A percentile compares a stretch with the other conserved stretches of the same genome.
phyloP scores from a whole-genome alignment of 2,113 vertebrate species.

The Oncorhynchus gorbuscha region DNA sequence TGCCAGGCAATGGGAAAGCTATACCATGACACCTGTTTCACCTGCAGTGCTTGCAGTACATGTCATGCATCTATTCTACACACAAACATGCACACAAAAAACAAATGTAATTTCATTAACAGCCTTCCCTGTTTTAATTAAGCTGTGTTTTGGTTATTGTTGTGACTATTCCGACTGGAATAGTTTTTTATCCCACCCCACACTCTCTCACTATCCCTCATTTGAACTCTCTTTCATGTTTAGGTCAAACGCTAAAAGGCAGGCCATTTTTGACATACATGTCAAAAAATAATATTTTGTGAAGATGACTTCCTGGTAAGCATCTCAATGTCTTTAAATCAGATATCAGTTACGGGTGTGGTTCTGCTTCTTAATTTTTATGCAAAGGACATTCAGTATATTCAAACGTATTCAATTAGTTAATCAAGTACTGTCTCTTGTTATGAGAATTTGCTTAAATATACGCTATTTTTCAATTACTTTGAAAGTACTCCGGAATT shows the following conservation, averaged over 20 bases:
- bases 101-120: not conserved
- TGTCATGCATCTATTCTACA: not conserved
- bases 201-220: not conserved
- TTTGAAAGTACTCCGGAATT: conserved; percentile 86
- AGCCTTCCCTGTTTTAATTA: too few species aligned
- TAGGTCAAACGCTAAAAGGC: conserved; percentile 83
- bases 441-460: not conserved
- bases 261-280: conserved; percentile 88
- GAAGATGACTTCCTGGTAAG: conserved; percentile 91
- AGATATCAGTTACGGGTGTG: not conserved
- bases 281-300: conserved; percentile 85
- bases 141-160: too few species aligned
- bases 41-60: conserved; percentile 55
- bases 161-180: not conserved
- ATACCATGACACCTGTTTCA: conserved; percentile 62
- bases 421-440: not conserved
- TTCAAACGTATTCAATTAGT: not conserved
- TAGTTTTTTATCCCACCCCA: not conserved
- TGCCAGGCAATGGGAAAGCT: conserved; percentile 57
- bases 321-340: conserved; percentile 18
- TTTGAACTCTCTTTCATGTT: conserved; percentile 16
- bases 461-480: not conserved
- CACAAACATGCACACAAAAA: too few species aligned
- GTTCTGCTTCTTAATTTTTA: not conserved
- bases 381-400: not conserved